Base-by-base conservation (phyloP, 2,113 vertebrate genomes). In the Platanista minor region DNA sequence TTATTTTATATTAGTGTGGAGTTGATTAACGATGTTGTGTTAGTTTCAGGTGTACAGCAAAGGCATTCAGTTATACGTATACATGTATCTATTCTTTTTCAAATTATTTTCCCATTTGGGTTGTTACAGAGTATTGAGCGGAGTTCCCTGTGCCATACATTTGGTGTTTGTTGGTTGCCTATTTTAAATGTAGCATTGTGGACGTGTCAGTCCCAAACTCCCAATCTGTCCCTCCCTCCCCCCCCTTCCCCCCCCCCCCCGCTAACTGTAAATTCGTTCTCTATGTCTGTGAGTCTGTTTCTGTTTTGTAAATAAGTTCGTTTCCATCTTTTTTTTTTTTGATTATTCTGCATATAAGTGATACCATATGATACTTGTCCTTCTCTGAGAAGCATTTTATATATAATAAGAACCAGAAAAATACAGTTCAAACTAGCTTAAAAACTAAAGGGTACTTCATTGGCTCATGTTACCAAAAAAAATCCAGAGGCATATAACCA, bases 191-290 rank as follows among this genome's bases (percentile, higher is more conserved):
- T 14, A 49, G 49, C 49, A 49, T 2, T 49, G 49, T 14, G 49
- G 13, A 54, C 52, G 18, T 54, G 17, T 54, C 52, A 54, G 18
- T 54, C 52, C 18, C 52, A 54, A 54, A 54, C 52, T 54, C 52
- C 52, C 52, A 18, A 54, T 18, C 52, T 18, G 52, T 54, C 52
- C 52, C 17, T 20, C 52, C 52, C 6, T 20, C 52, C 17, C 17
- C 2, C 6, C 18, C 18, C 2, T 2, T 12, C 46, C 46, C 54
- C 52, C 5, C 14, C 5, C 18, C 6, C 18, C 6, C 52, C 0
- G 6, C 17, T 0, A 20, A 54, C 54, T 54, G 54, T 54, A 54
- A 54, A 20, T 52, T 52, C 5, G 49, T 52, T 52, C 49, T 52
- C 49, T 17, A 52, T 4, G 43, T 33, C 43, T 77, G 5, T 20